Conservation (phyloP, 2,888 invertebrate species). For the Pollenia angustigena region DNA sequence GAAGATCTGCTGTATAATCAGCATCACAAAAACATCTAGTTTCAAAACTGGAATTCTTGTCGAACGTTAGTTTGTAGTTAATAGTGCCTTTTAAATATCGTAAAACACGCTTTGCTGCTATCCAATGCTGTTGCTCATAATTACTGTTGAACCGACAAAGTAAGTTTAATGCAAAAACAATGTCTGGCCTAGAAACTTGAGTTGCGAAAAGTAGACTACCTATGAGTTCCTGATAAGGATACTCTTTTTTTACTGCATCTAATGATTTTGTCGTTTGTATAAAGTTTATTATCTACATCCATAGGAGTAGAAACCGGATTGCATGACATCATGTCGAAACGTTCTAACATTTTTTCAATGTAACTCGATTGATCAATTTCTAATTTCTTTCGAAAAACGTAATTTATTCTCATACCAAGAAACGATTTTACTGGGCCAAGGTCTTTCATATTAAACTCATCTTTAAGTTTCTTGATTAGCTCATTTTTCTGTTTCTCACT, state of each 20-base stretch:
- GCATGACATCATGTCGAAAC: constrained; percentile 19
- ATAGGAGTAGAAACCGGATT: constrained; percentile 20
- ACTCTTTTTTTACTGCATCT: not conserved
- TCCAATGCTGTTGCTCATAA: constrained; percentile 14
- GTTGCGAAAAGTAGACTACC: constrained; percentile 21
- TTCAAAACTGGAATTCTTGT: constrained; percentile 83
- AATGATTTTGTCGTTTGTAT: not conserved
- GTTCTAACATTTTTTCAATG: constrained; percentile 10
- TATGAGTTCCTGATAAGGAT: constrained; percentile 27
- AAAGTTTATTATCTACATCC: constrained; percentile 16
- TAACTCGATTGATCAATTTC: constrained; percentile 13
- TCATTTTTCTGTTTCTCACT: constrained; percentile 36
- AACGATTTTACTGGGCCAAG: constrained; percentile 64
- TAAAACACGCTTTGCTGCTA: constrained; percentile 47
- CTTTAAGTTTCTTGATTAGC: constrained; percentile 58
- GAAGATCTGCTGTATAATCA: constrained; percentile 61
- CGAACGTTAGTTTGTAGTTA: constrained; percentile 12
- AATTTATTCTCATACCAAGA: constrained; percentile 68
- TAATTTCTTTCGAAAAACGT: not conserved
- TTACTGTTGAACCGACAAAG: constrained; percentile 40
- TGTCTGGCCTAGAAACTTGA: constrained; percentile 28
- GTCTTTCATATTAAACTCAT: constrained; percentile 50
- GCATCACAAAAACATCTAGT: constrained; percentile 74
- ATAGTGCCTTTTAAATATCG: constrained; percentile 43
- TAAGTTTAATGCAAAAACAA: constrained; percentile 11